Evolutionary conservation across 2,113 vertebrate genomes (phyloP).

Genomic region (Rallus limicola): DNA sequence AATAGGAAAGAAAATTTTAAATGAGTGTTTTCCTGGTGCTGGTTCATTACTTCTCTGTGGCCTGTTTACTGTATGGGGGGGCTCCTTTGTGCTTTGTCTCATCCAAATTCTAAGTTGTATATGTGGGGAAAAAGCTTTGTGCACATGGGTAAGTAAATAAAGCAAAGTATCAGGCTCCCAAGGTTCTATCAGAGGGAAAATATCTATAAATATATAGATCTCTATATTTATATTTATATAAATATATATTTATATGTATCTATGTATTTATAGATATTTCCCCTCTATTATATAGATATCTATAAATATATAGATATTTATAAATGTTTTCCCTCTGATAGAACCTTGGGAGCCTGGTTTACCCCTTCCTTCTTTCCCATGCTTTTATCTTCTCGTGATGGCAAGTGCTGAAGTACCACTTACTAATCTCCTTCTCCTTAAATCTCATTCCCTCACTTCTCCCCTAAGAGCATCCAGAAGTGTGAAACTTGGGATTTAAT

Average conservation of each 20-base stretch:
- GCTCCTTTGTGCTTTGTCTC: not conserved
- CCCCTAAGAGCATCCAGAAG: not conserved
- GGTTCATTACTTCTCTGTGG: not conserved
- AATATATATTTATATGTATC: no score
- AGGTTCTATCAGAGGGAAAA: not conserved
- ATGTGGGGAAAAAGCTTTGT: not conserved
- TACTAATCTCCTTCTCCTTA: not conserved
- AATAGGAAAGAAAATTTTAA: not conserved
- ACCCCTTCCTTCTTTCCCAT: not conserved
- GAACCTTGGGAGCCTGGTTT: not conserved
- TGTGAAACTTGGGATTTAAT: not conserved
- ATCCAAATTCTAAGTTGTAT: not conserved
- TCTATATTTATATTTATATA: no score
- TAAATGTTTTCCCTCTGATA: no score
- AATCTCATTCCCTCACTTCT: not conserved
- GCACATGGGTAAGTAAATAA: not conserved
- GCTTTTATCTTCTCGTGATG: not conserved
- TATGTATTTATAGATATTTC: no score
- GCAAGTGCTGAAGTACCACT: not conserved
- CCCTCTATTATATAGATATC: no score
- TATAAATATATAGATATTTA: no score
- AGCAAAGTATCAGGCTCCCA: not conserved
- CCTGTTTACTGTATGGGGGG: not conserved
- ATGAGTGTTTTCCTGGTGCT: not conserved
- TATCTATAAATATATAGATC: no score